phyloP scores from a whole-genome alignment of 2,797 vertebrate species.

The Zenarchopterus dispar region DNA sequence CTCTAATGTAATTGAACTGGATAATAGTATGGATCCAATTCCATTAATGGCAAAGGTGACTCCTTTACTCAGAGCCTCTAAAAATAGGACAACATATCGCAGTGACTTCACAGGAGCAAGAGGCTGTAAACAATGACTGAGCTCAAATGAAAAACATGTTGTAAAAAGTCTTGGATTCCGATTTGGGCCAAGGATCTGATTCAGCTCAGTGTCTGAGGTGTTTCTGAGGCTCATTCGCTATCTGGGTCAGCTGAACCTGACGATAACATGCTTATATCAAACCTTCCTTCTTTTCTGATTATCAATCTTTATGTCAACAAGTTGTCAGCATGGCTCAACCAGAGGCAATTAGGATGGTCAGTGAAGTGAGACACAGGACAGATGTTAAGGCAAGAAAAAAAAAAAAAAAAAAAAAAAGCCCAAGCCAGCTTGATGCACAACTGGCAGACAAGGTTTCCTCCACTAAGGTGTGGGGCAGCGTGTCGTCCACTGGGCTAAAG shows the following conservation, averaged over 20 bases:
- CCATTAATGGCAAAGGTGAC: slow-evolving; percentile 41
- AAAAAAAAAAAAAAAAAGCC: slow-evolving; percentile 15
- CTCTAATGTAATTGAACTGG: slow-evolving; percentile 47
- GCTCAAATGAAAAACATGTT: slow-evolving; percentile 21
- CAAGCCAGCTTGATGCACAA: slow-evolving; percentile 62
- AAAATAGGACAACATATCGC: slow-evolving; percentile 27
- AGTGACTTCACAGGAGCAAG: background rate
- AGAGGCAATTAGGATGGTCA: slow-evolving; percentile 70
- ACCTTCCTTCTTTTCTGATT: slow-evolving; percentile 14
- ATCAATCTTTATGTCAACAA: slow-evolving; percentile 36
- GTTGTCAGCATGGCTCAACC: slow-evolving; percentile 46
- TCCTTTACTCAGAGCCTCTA: slow-evolving; percentile 19
- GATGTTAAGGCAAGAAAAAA: slow-evolving; percentile 60
- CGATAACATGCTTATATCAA: background rate
- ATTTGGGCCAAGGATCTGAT: background rate
- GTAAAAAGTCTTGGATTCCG: slow-evolving; percentile 6
- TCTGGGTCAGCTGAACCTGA: too few species aligned
- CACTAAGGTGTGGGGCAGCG: slow-evolving; percentile 20
- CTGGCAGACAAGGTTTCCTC: slow-evolving; percentile 52
- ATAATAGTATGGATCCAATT: slow-evolving; percentile 48
- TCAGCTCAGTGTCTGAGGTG: too few species aligned
- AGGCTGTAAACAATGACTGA: slow-evolving; percentile 5
- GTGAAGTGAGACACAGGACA: slow-evolving; percentile 67
- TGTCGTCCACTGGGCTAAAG: background rate
- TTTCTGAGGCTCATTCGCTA: too few species aligned